Evolutionary conservation across 2,113 vertebrate genomes (phyloP).

Genomic region (Lophura nycthemera): DNA sequence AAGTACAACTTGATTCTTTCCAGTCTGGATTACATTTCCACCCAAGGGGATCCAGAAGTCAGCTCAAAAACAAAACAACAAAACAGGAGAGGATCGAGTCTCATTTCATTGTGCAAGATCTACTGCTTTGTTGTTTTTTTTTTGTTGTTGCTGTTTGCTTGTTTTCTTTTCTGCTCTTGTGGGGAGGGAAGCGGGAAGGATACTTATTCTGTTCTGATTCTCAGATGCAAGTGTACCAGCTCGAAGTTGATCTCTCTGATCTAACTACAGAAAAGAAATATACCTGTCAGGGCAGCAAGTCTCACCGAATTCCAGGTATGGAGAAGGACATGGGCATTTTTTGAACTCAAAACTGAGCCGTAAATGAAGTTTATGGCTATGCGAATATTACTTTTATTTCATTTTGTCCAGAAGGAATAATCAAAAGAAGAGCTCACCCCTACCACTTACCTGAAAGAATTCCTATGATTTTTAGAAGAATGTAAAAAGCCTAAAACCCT

Average conservation of each 20-base stretch:
- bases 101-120: not conserved
- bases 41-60: not conserved
- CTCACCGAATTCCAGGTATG: not conserved
- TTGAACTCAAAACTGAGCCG: not conserved
- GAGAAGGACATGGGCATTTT: not conserved
- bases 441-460: not conserved
- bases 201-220: not conserved
- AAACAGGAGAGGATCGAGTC: not conserved
- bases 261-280: not conserved
- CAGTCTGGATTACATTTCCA: not conserved
- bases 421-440: not conserved
- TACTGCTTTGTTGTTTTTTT: not conserved
- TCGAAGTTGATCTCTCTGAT: not conserved
- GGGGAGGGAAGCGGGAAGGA: not conserved
- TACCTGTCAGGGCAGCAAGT: not conserved
- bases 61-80: not conserved
- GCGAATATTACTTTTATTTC: not conserved
- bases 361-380: not conserved
- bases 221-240: not conserved
- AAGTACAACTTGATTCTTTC: not conserved
- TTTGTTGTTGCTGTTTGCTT: too few relatives aligned
- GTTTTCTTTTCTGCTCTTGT: not conserved
- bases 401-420: not conserved
- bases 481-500: not conserved
- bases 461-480: not conserved